These are phyloP conservation scores for Latrodectus hesperus DNA, from an alignment of 2,888 invertebrate genomes.

Conservation along the genomic window DNA sequence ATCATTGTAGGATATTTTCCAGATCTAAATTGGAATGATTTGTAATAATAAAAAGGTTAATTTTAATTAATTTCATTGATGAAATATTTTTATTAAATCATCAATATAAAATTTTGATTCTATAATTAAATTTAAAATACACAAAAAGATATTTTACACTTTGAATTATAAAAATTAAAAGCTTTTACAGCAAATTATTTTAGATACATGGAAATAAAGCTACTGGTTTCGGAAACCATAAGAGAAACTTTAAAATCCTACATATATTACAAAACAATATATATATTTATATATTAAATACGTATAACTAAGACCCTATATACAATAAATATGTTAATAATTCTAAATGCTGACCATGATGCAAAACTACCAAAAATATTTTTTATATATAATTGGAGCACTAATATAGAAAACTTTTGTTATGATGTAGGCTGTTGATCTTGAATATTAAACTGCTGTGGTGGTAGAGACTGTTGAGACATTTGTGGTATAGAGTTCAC, in stretches of 20 bases:
- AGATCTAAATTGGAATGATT: neutral
- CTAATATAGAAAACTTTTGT: slow-evolving; percentile 49
- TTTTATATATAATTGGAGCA: slow-evolving; percentile 25
- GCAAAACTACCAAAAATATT: slow-evolving; percentile 61
- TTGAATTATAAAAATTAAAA: neutral
- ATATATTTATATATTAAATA: slow-evolving; percentile 3
- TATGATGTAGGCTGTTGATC: slow-evolving; percentile 64
- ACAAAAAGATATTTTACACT: neutral
- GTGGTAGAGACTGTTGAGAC: slow-evolving; percentile 44
- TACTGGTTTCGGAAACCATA: neutral
- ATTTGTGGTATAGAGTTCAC: slow-evolving; percentile 48
- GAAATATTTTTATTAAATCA: neutral
- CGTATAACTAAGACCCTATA: slow-evolving; percentile 5
- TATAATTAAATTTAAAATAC: slow-evolving; percentile 1
- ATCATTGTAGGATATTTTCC: neutral
- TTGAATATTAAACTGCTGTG: slow-evolving; percentile 66
- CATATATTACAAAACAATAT: slow-evolving; percentile 3
- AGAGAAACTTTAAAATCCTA: neutral
- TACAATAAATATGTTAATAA: neutral
- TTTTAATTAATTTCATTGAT: neutral
- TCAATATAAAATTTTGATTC: neutral
- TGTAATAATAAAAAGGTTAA: neutral
- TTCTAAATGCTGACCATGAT: slow-evolving; percentile 51
- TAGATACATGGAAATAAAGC: neutral
- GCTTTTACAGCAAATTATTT: neutral